These are phyloP conservation scores for Laterallus jamaicensis DNA, from an alignment of 2,113 vertebrate genomes.

Conservation along the genomic window DNA sequence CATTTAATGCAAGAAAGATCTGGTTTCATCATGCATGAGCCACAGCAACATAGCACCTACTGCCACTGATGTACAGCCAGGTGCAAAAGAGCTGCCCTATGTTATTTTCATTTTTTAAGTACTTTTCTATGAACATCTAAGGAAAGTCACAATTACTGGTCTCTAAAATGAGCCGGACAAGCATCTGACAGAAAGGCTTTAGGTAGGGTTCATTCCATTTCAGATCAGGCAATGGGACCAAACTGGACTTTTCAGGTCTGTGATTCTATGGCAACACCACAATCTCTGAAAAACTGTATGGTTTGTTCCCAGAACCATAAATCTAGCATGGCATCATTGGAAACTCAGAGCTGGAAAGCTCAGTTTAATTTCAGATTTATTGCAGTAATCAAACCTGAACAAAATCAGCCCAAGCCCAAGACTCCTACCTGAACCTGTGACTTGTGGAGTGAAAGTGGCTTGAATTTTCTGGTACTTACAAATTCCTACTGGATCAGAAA, in stretches of 20 bases:
- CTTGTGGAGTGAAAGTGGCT: slow-evolving; percentile 15
- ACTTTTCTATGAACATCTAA: neutral
- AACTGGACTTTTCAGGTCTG: slow-evolving; percentile 2
- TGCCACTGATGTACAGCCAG: neutral
- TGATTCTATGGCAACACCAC: slow-evolving; percentile 55
- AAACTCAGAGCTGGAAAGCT: slow-evolving; percentile 35
- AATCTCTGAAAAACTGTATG: slow-evolving; percentile 54
- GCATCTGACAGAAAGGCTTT: neutral
- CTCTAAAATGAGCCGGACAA: neutral
- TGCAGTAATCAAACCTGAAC: slow-evolving; percentile 49
- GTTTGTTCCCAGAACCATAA: slow-evolving; percentile 66
- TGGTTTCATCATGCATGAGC: neutral
- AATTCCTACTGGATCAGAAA: slow-evolving; percentile 61
- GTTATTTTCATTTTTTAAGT: neutral
- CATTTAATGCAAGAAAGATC: neutral
- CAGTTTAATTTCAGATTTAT: slow-evolving; percentile 53
- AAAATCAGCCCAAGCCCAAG: neutral
- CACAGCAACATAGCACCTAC: neutral
- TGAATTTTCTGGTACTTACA: slow-evolving; percentile 26
- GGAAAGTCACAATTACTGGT: neutral
- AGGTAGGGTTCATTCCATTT: neutral
- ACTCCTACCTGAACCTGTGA: slow-evolving; percentile 56
- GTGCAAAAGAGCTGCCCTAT: neutral
- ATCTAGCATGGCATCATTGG: slow-evolving; percentile 45
- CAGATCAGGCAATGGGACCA: neutral